phyloP scores from a whole-genome alignment of 2,113 vertebrate genomes.

The Isichthys henryi region DNA sequence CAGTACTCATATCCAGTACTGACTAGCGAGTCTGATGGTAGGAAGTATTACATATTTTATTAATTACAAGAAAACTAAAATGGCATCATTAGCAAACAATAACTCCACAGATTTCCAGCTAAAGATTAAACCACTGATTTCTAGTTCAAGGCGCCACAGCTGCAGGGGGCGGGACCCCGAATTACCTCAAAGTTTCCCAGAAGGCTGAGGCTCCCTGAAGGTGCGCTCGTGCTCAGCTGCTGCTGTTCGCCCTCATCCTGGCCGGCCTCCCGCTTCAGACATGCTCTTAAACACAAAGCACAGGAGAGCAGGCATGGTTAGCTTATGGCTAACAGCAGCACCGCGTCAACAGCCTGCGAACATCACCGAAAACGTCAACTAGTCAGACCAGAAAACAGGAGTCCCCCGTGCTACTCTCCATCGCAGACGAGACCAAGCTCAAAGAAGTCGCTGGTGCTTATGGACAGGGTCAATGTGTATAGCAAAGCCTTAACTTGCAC shows the following conservation, averaged over 20 bases:
- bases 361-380: neutral
- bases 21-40: no score
- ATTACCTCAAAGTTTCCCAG: slow-evolving; percentile 97
- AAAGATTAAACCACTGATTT: neutral
- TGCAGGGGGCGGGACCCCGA: neutral
- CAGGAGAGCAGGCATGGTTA: neutral
- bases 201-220: slow-evolving; percentile 88
- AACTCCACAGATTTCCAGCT: neutral
- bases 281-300: slow-evolving; percentile 50
- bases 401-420: neutral
- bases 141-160: neutral
- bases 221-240: slow-evolving; percentile 88
- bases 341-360: neutral
- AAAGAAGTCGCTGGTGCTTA: neutral
- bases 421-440: neutral
- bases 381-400: neutral
- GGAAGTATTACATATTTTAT: neutral
- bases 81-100: neutral
- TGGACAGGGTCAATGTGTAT: neutral
- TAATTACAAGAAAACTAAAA: neutral
- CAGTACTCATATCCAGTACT: neutral
- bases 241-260: slow-evolving; percentile 70
- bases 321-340: slow-evolving; percentile 22
- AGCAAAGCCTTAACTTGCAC: neutral
- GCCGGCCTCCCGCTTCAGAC: slow-evolving; percentile 70